Evolutionary conservation across 2,888 invertebrate species (phyloP).

Genomic region (Morpho achilles): DNA sequence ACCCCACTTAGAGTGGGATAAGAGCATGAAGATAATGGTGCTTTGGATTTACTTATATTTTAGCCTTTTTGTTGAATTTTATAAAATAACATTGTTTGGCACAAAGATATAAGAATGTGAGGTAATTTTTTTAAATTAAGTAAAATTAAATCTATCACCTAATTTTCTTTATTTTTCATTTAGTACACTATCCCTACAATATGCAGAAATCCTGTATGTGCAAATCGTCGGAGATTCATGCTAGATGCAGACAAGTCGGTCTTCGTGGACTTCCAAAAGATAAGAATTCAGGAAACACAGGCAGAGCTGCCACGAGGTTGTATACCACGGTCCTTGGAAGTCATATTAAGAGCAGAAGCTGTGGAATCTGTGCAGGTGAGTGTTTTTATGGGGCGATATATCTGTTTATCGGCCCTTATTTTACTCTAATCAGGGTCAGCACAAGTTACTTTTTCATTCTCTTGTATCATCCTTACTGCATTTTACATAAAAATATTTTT

Average conservation of each 20-base stretch:
- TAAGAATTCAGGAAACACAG: conserved; percentile 98
- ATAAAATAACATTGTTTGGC: no score
- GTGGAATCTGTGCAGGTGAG: conserved; percentile 96
- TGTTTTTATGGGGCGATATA: neutral
- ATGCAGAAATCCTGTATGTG: conserved; percentile 97
- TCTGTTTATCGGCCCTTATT: no score
- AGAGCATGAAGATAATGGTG: no score
- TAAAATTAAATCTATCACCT: neutral
- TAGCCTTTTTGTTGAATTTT: no score
- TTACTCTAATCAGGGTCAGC: no score
- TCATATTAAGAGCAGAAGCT: conserved; percentile 95
- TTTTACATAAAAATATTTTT: no score
- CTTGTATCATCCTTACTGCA: no score
- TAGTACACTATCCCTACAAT: conserved; percentile 96
- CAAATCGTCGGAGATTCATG: conserved; percentile 93
- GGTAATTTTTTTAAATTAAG: neutral
- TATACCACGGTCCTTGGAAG: conserved; percentile 97
- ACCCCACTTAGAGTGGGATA: no score
- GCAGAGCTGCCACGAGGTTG: conserved; percentile 97
- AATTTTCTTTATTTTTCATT: conserved; percentile 32
- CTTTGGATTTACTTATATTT: no score
- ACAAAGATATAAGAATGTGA: neutral
- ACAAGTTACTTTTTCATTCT: no score
- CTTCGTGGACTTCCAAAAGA: conserved; percentile 99
- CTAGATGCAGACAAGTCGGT: conserved; percentile 95